These are phyloP conservation scores for Crotalus viridis DNA, from an alignment of 2,113 vertebrate genomes.

Conservation along the genomic window DNA sequence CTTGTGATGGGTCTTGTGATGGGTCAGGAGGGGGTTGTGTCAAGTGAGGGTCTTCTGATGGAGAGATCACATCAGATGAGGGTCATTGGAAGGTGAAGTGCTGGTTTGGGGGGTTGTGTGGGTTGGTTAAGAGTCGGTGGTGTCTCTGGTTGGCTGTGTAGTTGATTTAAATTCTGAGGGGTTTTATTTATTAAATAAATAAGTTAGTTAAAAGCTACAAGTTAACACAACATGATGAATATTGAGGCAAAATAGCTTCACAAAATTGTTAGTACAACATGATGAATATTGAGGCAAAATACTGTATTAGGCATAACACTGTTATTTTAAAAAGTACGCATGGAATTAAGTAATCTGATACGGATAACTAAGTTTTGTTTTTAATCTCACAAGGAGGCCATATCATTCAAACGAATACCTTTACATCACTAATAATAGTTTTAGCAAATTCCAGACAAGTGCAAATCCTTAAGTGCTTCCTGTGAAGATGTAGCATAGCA, in stretches of 20 bases:
- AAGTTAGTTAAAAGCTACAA: neutral
- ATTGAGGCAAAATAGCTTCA: neutral
- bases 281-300: neutral
- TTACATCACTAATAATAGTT: neutral
- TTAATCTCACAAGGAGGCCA: neutral
- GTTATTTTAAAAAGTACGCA: neutral
- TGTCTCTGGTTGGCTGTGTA: neutral
- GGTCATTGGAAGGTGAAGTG: neutral
- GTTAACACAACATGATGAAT: neutral
- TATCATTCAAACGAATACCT: neutral
- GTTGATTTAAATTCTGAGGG: neutral
- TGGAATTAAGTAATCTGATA: neutral
- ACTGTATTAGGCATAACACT: neutral
- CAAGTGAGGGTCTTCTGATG: neutral
- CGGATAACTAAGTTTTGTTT: neutral
- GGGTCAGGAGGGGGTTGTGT: neutral
- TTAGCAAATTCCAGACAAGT: neutral
- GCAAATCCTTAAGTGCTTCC: neutral
- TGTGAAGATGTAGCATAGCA: neutral
- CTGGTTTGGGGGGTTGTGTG: neutral
- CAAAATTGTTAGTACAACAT: neutral
- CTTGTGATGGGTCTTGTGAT: neutral
- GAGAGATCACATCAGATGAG: neutral
- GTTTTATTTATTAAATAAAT: neutral
- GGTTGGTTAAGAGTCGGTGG: neutral